These are phyloP conservation scores for Uropetala carovei DNA, from an alignment of 2,888 invertebrate genomes.

Conservation along the genomic window DNA sequence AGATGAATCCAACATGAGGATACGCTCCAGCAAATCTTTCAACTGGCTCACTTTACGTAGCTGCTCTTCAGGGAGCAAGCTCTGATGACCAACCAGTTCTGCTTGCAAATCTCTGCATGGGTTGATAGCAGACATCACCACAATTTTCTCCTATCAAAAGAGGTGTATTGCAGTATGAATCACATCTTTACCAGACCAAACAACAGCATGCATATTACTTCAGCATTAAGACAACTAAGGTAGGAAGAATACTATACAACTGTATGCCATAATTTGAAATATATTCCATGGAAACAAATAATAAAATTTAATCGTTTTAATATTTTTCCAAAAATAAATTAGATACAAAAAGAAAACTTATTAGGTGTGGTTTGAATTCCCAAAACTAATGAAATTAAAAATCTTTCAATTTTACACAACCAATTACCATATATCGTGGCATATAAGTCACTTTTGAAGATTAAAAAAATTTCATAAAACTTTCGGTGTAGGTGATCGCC, in stretches of 20 bases:
- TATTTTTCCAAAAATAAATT: background rate
- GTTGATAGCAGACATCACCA: slow-evolving; percentile 94
- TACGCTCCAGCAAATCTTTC: slow-evolving; percentile 93
- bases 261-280: background rate
- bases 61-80: slow-evolving; percentile 88
- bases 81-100: slow-evolving; percentile 93
- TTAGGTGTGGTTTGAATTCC: too few species aligned
- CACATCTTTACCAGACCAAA: too few species aligned
- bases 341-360: background rate
- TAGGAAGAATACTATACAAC: too few species aligned
- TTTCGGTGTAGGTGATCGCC: too few species aligned
- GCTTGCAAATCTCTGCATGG: slow-evolving; percentile 89
- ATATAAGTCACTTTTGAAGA: too few species aligned
- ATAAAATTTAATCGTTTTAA: background rate
- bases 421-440: too few species aligned
- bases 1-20: slow-evolving; percentile 93
- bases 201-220: background rate
- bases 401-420: too few species aligned
- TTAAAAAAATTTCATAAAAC: too few species aligned
- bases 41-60: slow-evolving; percentile 93
- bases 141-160: slow-evolving; percentile 93
- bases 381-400: too few species aligned
- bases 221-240: background rate
- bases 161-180: slow-evolving; percentile 35
- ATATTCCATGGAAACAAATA: background rate